Evolutionary conservation across 2,888 invertebrate genomes (phyloP).

Genomic region (Nemurella pictetii): DNA sequence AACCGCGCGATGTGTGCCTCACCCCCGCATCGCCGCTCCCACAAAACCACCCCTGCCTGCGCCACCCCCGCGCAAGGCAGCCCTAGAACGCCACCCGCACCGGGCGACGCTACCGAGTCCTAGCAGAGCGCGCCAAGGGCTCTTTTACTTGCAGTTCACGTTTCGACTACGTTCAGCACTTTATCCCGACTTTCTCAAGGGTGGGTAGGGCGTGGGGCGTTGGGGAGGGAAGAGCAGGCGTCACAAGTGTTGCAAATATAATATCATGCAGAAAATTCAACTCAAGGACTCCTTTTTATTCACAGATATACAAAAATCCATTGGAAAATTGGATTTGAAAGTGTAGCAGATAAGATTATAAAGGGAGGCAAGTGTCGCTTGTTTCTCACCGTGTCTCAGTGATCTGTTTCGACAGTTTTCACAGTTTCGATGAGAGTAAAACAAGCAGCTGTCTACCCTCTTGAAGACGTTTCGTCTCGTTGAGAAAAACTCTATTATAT

Average conservation of each 20-base stretch:
- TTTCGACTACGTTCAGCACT: background rate
- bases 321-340: background rate
- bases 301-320: background rate
- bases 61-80: too few species aligned
- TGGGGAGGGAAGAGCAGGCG: background rate
- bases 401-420: too few species aligned
- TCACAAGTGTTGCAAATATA: background rate
- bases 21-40: background rate
- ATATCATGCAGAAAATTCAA: background rate
- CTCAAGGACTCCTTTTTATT: background rate
- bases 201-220: background rate
- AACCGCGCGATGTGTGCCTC: background rate
- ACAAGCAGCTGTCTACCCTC: too few species aligned
- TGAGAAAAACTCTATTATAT: too few species aligned
- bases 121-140: background rate
- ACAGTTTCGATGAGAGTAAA: too few species aligned
- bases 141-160: slow-evolving; percentile 2
- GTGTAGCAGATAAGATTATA: background rate
- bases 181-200: background rate
- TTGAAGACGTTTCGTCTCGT: too few species aligned
- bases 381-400: too few species aligned
- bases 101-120: background rate
- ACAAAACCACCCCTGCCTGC: too few species aligned
- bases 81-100: background rate
- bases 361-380: too few species aligned